phyloP scores from a whole-genome alignment of 2,797 vertebrate genomes.

The Tamandua tetradactyla region DNA sequence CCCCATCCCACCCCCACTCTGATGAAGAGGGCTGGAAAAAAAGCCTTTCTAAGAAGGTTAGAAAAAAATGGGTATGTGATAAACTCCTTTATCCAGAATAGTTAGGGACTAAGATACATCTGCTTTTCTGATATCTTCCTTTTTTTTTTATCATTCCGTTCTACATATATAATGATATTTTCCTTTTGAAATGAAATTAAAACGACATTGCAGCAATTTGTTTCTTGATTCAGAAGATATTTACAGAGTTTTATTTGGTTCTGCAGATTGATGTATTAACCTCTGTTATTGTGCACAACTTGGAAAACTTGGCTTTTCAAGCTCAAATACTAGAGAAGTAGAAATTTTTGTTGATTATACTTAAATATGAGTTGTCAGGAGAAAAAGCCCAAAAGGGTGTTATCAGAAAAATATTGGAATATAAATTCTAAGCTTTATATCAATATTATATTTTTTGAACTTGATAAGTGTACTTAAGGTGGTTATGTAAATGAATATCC shows the following conservation, averaged over 20 bases:
- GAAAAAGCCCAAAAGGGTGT: too few species aligned
- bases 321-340: conserved; percentile 33
- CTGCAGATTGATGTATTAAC: background rate
- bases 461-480: too few species aligned
- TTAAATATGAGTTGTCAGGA: conserved; percentile 15
- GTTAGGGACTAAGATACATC: background rate
- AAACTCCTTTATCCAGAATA: background rate
- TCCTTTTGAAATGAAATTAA: background rate
- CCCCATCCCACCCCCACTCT: background rate
- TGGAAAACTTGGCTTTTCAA: conserved; percentile 14
- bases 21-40: background rate
- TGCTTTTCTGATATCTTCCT: background rate
- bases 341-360: conserved; percentile 1
- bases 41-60: background rate
- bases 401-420: too few species aligned
- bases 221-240: background rate
- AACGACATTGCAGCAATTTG: background rate
- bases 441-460: too few species aligned
- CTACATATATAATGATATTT: too few species aligned
- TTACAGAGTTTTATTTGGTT: background rate
- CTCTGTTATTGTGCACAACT: background rate
- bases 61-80: background rate
- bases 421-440: too few species aligned
- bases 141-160: too few species aligned
- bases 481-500: too few species aligned